These are phyloP conservation scores for Otolemur garnettii DNA, from an alignment of 2,113 vertebrate species.

Conservation along the genomic window DNA sequence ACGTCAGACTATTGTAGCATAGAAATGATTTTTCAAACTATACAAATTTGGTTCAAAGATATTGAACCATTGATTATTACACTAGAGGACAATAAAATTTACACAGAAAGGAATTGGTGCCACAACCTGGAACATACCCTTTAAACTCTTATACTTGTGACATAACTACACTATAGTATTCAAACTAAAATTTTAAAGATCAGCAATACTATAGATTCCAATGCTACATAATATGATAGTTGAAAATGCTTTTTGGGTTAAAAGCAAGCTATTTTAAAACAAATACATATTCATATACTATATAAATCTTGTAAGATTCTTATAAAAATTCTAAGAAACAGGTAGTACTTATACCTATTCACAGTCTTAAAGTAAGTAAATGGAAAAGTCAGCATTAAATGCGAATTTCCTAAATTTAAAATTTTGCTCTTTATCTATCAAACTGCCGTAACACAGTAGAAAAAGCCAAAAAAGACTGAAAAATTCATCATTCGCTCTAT, in stretches of 20 bases:
- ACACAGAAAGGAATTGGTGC: not conserved
- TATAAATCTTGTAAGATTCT: not conserved
- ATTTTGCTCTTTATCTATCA: not conserved
- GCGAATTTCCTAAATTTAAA: not conserved
- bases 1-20: not conserved
- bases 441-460: not conserved
- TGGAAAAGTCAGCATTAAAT: not conserved
- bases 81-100: not conserved
- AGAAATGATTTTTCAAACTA: not conserved
- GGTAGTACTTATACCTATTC: not conserved
- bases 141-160: not conserved
- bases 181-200: not conserved
- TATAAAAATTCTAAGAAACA: not conserved
- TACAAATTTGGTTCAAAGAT: not conserved
- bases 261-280: not conserved
- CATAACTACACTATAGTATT: not conserved
- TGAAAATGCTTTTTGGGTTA: not conserved
- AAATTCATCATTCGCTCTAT: not conserved
- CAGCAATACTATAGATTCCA: not conserved
- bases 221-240: not conserved
- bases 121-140: not conserved
- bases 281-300: not conserved
- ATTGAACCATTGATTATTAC: not conserved
- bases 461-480: not conserved
- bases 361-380: not conserved